These are phyloP conservation scores for Trogon surrucura DNA, from an alignment of 2,113 vertebrate species.

Conservation along the genomic window DNA sequence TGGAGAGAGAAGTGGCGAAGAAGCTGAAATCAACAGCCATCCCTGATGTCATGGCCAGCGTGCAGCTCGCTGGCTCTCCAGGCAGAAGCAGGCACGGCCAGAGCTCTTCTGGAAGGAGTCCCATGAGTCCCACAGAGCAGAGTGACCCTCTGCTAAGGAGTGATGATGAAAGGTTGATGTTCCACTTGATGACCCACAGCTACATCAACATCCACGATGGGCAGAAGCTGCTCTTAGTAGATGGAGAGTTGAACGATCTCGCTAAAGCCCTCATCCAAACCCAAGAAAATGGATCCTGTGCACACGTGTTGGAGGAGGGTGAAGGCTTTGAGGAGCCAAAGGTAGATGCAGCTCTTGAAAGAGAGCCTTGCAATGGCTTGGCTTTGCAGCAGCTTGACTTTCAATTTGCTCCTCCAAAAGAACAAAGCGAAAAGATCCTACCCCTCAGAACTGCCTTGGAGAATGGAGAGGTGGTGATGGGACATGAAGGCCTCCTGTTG, in stretches of 20 bases:
- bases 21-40: conserved; percentile 77
- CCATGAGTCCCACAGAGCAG: neutral
- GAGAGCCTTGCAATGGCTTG: neutral
- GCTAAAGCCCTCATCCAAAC: conserved; percentile 12
- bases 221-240: conserved; percentile 84
- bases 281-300: neutral
- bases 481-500: neutral
- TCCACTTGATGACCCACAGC: conserved; percentile 89
- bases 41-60: conserved; percentile 81
- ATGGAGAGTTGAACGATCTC: conserved; percentile 72
- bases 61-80: conserved; percentile 71
- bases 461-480: conserved; percentile 1
- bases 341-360: neutral
- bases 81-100: conserved; percentile 61
- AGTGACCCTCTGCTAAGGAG: conserved; percentile 13
- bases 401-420: neutral
- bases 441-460: neutral
- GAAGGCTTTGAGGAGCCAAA: conserved; percentile 8
- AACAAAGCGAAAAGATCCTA: neutral
- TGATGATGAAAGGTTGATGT: conserved; percentile 70
- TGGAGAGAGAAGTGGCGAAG: conserved; percentile 71
- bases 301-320: neutral
- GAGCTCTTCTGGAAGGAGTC: conserved; percentile 14
- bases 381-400: conserved; percentile 2
- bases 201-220: conserved; percentile 86